Conservation (phyloP, 2,113 vertebrate genomes). For the Gopherus evgoodei region DNA sequence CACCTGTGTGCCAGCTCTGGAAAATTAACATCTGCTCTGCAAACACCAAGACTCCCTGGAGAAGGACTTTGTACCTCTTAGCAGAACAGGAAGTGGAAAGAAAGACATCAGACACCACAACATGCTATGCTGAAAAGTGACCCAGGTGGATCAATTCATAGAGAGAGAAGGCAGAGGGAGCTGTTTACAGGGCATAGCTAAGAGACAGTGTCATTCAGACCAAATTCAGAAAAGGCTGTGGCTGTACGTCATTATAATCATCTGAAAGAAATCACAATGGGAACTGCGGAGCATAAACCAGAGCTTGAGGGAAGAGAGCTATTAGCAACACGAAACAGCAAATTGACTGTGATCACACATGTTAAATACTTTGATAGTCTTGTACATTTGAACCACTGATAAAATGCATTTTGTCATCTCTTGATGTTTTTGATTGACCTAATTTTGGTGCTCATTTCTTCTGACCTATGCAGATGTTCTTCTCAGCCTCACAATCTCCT, state of each 20-base stretch:
- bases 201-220: background rate
- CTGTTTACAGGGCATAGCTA: background rate
- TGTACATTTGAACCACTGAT: background rate
- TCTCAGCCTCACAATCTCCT: background rate
- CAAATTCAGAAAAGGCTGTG: background rate
- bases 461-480: background rate
- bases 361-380: background rate
- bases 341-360: background rate
- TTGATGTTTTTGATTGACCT: background rate
- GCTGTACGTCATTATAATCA: background rate
- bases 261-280: background rate
- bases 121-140: background rate
- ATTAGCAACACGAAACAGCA: background rate
- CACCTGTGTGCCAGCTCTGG: background rate
- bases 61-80: background rate
- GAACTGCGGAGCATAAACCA: background rate
- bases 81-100: background rate
- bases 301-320: background rate
- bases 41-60: background rate
- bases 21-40: background rate
- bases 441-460: background rate
- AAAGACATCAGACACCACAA: background rate
- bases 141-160: background rate
- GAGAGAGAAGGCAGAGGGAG: background rate
- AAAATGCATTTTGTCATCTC: background rate